Base-by-base conservation (phyloP, 2,113 vertebrate species). In the Poecilia latipinna region DNA sequence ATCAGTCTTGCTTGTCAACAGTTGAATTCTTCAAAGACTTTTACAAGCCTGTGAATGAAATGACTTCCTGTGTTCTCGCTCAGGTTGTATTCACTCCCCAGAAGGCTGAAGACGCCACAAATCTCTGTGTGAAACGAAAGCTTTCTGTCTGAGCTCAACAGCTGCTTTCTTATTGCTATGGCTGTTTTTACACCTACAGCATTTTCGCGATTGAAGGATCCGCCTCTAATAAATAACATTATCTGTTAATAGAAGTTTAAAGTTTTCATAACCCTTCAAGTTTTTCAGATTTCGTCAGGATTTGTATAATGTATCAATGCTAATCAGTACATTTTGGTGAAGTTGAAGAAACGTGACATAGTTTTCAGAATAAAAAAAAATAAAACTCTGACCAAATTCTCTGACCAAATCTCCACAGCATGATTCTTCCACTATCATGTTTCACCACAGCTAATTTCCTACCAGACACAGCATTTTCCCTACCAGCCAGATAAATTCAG, bases 11-110 rank as follows among this genome's bases (percentile, higher is more conserved):
- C 24, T 29, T 65, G 22, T 77, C 61, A 68, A 64, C 64, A 35
- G n/a, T n/a, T 64, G 29, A 57, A 42, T 64, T 76, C 35, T 69
- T 70, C 63, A 70, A 75, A 87, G 65, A 74, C 29, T 64, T 1
- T 48, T 63, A 24, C 6, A 68, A 68, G 32, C 32, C 28, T 66
- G 37, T 66, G 72, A 72, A 66, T 73, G 12, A 72, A 54, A 72
- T 75, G 15, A 15, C 42, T 33, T 72, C 57, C n/a, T 65, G 63
- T 68, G 35, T 65, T 78, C 24, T 65, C 19, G 51, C 29, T 65
- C 61, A 19, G 35, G 69, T 39, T 71, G 35, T 61, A 31, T 73
- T 74, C 67, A 62, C 32, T 33, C 57, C 64, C 33, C 42, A 72
- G 65, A 61, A 68, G 61, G 44, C 61, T 72, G 63, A 28, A 72